Percentiles rank a stretch among this genome's conserved stretches.
These are phyloP conservation scores for Syndactyla subalaris DNA, from an alignment of 2,797 vertebrate genomes.

Conservation along the genomic window DNA sequence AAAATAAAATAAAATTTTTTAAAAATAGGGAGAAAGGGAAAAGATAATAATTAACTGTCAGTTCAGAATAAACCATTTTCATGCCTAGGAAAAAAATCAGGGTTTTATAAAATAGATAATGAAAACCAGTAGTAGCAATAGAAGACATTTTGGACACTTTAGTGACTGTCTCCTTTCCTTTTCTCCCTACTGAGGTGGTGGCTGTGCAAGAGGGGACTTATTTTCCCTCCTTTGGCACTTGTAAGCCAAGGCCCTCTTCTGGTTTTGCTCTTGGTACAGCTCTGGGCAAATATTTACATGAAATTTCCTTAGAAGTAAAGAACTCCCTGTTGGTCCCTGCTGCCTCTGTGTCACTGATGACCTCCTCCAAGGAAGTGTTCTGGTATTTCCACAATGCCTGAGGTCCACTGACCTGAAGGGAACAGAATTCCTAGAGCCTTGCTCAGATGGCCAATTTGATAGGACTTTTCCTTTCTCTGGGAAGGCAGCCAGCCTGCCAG, in stretches of 20 bases:
- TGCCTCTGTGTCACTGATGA: rapidly evolving
- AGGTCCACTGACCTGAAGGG: neutral
- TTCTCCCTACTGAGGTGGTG: neutral
- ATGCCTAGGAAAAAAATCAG: neutral
- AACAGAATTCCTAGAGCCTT: neutral
- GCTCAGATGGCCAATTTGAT: neutral
- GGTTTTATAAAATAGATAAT: neutral
- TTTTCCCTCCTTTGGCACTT: neutral
- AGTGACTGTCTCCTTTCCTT: neutral
- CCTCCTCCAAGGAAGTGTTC: neutral
- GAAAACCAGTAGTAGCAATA: neutral
- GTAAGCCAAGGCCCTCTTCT: neutral
- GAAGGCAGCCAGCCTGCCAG: slow-evolving; percentile 62
- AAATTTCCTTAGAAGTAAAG: neutral
- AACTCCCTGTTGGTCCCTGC: neutral
- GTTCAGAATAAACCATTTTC: neutral
- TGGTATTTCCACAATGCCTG: neutral
- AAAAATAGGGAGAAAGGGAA: neutral
- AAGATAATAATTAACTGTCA: neutral
- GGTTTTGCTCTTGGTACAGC: neutral
- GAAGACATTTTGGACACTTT: neutral
- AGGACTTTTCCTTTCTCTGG: slow-evolving; percentile 12
- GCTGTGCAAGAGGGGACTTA: neutral
- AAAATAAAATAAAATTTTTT: neutral
- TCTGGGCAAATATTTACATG: neutral